phyloP scores from a whole-genome alignment of 1,140 invertebrate genomes.

The Drosophila busckii region DNA sequence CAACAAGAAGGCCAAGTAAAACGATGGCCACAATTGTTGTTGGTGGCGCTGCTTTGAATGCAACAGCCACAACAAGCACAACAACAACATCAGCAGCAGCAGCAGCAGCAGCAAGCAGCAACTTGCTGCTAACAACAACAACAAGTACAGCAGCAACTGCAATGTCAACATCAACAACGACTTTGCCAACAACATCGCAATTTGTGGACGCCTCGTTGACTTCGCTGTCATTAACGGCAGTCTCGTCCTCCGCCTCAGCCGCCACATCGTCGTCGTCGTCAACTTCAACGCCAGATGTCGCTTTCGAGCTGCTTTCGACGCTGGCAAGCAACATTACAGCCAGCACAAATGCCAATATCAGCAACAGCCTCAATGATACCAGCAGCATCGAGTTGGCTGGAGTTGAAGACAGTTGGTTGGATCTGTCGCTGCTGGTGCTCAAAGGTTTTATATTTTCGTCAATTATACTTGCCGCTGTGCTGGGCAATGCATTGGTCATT shows the following conservation, averaged over 20 bases:
- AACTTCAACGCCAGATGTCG: constrained; percentile 1
- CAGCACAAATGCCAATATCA: constrained; percentile 42
- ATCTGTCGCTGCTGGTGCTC: constrained; percentile 82
- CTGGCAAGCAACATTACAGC: constrained; percentile 45
- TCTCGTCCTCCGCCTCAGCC: constrained; percentile 6
- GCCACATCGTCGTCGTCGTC: constrained; percentile 21
- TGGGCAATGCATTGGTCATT: constrained; percentile 93
- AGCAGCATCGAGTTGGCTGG: too few relatives aligned
- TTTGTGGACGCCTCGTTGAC: constrained; percentile 69
- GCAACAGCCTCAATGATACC: constrained; percentile 16
- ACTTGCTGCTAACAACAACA: constrained; percentile 21
- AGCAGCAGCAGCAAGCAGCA: not conserved
- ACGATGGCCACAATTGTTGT: constrained; percentile 45
- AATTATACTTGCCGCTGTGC: constrained; percentile 91
- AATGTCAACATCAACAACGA: constrained; percentile 34
- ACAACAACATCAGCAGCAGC: constrained; percentile 10
- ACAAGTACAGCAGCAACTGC: constrained; percentile 4
- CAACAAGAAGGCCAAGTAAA: constrained; percentile 37
- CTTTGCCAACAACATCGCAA: constrained; percentile 48
- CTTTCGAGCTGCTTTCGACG: constrained; percentile 48
- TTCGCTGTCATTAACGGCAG: constrained; percentile 65
- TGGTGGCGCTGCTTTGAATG: constrained; percentile 31
- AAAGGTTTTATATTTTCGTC: constrained; percentile 88
- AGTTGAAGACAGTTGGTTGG: constrained; percentile 79
- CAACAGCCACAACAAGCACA: constrained; percentile 24